Conservation (phyloP, 2,888 invertebrate species). For the Atrina japonica region DNA sequence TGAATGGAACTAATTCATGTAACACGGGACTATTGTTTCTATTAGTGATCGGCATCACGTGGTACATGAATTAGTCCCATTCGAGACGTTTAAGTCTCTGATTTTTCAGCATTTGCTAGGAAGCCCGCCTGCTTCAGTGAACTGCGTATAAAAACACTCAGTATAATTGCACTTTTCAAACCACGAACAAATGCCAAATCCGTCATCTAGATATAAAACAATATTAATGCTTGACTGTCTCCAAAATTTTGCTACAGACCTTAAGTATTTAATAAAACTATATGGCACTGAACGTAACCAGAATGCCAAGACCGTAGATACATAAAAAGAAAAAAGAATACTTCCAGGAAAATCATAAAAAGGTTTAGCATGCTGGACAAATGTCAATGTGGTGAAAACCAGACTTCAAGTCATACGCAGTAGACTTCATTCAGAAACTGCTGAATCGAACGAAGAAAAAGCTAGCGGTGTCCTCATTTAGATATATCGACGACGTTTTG, state of each 20-base stretch:
- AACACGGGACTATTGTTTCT: no score
- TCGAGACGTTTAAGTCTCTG: not conserved
- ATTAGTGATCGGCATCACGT: no score
- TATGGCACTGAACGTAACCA: slow-evolving; percentile 24
- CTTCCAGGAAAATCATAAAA: slow-evolving; percentile 36
- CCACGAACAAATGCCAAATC: slow-evolving; percentile 1
- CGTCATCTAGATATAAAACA: slow-evolving; percentile 25
- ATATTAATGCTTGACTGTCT: not conserved
- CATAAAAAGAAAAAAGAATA: slow-evolving; percentile 27
- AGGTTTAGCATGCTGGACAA: slow-evolving; percentile 12
- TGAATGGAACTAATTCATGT: no score
- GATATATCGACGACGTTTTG: no score
- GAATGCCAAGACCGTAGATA: slow-evolving; percentile 36
- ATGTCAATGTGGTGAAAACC: slow-evolving; percentile 38
- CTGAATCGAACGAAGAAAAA: no score
- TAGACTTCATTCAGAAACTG: no score
- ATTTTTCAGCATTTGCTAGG: slow-evolving; percentile 8
- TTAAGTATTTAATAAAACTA: slow-evolving; percentile 36
- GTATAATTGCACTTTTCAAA: not conserved
- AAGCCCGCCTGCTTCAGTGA: slow-evolving; percentile 1
- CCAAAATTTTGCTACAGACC: slow-evolving; percentile 23
- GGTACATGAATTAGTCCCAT: no score
- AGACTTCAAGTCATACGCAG: slow-evolving; percentile 23
- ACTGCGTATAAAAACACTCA: not conserved
- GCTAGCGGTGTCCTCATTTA: no score